Evolutionary conservation across 2,113 vertebrate species (phyloP), one percentile per base, ranked within the genome.

Genomic region (Taxidea taxus): DNA sequence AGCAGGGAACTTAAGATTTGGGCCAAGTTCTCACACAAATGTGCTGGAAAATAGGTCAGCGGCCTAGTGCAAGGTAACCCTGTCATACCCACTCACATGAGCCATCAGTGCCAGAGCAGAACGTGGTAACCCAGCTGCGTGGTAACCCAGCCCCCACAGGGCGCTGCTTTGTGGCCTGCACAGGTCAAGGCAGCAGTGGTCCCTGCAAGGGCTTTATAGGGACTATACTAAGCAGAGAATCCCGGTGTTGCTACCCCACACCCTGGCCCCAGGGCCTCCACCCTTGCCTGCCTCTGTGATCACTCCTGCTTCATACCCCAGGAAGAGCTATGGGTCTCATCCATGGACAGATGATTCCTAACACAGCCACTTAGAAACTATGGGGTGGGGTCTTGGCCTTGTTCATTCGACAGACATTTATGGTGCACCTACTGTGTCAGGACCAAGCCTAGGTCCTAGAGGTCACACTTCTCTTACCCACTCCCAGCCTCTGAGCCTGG

Each of bases 1-100:
- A 74, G 49, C 86, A 83, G 70, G 49, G 66, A 90, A 94, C 68
- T 9, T 85, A 75, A 84, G 84, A 97, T 96, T 54, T 93, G 84
- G 96, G 94, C 95, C 97, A 96, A 85, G 64, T 51, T 85, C 92
- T 62, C 42, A 18, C 58, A 60, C 29, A 1, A 39, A 82, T 68
- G 82, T 86, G 72, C 77, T 83, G 37, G 78, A 97, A 97, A 96
- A 83, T 97, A 97, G 98, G 98, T 58, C 97, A 95, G 56, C 72
- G 14, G 51, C 27, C 7, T 56, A 88, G 49, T 84, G 64, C 62
- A 39, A 72, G 75, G 91, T 93, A 95, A 91, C 84, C 66, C 94
- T 82, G 27, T 44, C 77, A 2, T 31, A 18, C 54, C 62, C 49
- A 31, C 64, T 56, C 44, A n/a, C 10, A 29, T 37, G 21, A 6